Percentiles rank a stretch among this genome's conserved stretches.
These are phyloP conservation scores for Archivesica marissinica DNA, from an alignment of 1,140 invertebrate species.

Conservation along the genomic window DNA sequence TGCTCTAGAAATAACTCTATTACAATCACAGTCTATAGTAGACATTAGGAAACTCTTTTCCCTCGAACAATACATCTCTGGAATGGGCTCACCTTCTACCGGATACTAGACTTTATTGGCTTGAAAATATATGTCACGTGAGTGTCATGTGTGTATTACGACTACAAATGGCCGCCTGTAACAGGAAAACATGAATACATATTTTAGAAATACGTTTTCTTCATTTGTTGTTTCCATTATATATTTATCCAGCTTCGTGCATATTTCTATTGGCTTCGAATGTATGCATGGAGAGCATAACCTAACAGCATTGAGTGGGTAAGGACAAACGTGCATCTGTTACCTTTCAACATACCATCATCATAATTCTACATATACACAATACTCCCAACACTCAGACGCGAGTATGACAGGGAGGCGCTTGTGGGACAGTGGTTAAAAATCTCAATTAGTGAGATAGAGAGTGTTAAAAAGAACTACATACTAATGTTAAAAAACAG, in stretches of 20 bases:
- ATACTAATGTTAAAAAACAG: not conserved
- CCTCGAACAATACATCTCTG: no score
- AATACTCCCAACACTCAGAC: not conserved
- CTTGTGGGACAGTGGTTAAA: not conserved
- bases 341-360: not conserved
- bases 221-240: not conserved
- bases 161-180: conserved; percentile 19
- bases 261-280: not conserved
- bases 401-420: not conserved
- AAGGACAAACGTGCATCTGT: not conserved
- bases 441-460: not conserved
- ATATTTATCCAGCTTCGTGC: not conserved
- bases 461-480: not conserved
- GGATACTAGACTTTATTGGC: not conserved
- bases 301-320: conserved; percentile 8
- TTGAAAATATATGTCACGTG: conserved; percentile 10
- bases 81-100: no score
- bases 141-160: conserved; percentile 38
- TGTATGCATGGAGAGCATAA: not conserved
- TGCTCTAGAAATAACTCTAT: no score
- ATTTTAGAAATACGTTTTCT: not conserved
- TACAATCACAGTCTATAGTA: no score
- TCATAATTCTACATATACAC: not conserved
- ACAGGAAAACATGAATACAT: not conserved
- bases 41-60: no score